Percentiles rank a stretch among this genome's conserved stretches.
Evolutionary conservation across 2,113 vertebrate genomes (phyloP).

Genomic region (Notarius lentiginosus): DNA sequence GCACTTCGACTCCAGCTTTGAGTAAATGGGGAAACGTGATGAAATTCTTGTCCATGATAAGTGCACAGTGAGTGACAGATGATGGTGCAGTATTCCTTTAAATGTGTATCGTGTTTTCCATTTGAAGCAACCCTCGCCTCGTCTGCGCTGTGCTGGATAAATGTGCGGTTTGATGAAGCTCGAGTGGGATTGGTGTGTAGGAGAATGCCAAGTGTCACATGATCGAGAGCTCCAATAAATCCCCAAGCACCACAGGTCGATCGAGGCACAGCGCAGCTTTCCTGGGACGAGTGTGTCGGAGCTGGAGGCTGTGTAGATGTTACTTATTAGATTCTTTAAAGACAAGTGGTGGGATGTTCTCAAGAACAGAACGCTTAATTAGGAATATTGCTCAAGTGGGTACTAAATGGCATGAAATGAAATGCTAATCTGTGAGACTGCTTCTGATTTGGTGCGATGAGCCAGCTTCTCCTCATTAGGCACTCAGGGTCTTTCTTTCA

Average conservation of each 20-base stretch:
- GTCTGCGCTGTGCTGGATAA: not conserved
- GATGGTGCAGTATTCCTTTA: not conserved
- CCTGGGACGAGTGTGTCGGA: slow-evolving; percentile 3
- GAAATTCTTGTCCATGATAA: not conserved
- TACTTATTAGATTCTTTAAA: not conserved
- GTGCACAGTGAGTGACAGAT: not conserved
- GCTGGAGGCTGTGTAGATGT: not conserved
- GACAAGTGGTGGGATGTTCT: not conserved
- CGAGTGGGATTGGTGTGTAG: slow-evolving; percentile 1
- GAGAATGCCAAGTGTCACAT: not conserved
- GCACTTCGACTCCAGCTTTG: not conserved
- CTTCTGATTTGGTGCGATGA: slow-evolving; percentile 13
- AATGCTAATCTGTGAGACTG: slow-evolving; percentile 13
- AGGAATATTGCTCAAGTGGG: not conserved
- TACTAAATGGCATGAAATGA: not conserved
- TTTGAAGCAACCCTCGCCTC: not conserved
- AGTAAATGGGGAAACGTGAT: not conserved
- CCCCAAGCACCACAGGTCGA: slow-evolving; percentile 25
- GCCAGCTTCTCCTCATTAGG: not conserved
- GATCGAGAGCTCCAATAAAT: slow-evolving; percentile 11
- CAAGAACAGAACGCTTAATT: not conserved
- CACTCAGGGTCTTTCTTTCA: not conserved
- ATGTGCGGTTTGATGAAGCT: slow-evolving; percentile 18
- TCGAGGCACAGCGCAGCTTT: not conserved
- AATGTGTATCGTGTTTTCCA: not conserved